These are phyloP conservation scores for Gisinianus flammeolus DNA, from an alignment of 2,888 invertebrate genomes.

Conservation along the genomic window DNA sequence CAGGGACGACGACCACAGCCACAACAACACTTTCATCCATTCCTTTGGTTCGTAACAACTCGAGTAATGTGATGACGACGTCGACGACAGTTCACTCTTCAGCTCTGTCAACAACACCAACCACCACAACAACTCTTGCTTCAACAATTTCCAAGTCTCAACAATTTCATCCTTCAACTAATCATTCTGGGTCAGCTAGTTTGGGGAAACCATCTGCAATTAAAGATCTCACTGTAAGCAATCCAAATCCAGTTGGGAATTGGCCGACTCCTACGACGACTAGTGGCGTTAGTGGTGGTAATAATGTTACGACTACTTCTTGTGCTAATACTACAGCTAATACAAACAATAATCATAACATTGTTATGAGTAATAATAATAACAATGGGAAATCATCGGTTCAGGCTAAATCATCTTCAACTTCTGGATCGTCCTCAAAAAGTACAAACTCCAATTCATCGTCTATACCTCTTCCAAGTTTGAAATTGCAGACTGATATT, in stretches of 20 bases:
- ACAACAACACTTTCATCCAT: not conserved
- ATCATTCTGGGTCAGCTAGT: conserved; percentile 20
- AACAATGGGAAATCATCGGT: conserved; percentile 21
- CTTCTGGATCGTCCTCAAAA: conserved; percentile 30
- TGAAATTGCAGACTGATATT: conserved; percentile 37
- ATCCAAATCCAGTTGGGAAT: conserved; percentile 28
- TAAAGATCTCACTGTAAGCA: conserved; percentile 54
- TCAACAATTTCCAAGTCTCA: conserved; percentile 10
- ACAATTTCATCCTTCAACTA: conserved; percentile 3
- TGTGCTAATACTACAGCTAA: too few relatives aligned
- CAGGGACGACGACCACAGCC: not conserved
- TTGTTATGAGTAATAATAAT: conserved; percentile 6
- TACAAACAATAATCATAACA: too few relatives aligned
- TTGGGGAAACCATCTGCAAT: conserved; percentile 29
- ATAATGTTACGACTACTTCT: not conserved
- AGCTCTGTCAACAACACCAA: not conserved
- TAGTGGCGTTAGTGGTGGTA: not conserved
- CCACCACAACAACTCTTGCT: not conserved
- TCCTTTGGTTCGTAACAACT: conserved; percentile 1
- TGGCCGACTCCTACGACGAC: conserved; percentile 24
- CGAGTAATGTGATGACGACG: not conserved
- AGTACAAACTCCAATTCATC: conserved; percentile 42
- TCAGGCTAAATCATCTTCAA: conserved; percentile 11
- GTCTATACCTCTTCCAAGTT: conserved; percentile 31
- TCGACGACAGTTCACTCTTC: conserved; percentile 2